These are phyloP conservation scores for Agonopterix heracliana DNA, from an alignment of 2,888 invertebrate species.

Conservation along the genomic window DNA sequence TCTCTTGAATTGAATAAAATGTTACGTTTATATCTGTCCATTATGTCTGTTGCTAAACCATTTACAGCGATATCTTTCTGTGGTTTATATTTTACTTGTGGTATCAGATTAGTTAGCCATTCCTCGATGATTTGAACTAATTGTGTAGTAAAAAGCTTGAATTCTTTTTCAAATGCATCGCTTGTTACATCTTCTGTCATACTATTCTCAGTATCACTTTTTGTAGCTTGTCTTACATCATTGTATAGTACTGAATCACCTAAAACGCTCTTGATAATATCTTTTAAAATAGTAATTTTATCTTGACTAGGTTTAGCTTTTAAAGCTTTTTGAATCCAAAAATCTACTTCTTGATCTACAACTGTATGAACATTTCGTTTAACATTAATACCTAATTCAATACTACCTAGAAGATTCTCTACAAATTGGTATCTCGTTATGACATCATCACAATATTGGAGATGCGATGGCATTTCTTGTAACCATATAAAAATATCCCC, in stretches of 20 bases:
- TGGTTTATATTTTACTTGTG: slow-evolving; percentile 4
- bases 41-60: slow-evolving; percentile 13
- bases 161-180: not conserved
- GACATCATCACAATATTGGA: too few relatives aligned
- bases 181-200: not conserved
- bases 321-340: slow-evolving; percentile 7
- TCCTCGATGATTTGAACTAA: slow-evolving; percentile 11
- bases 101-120: slow-evolving; percentile 16
- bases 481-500: too few relatives aligned
- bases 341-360: slow-evolving; percentile 11
- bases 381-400: too few relatives aligned
- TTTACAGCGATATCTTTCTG: slow-evolving; percentile 7
- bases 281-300: slow-evolving; percentile 6
- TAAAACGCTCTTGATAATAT: slow-evolving; percentile 2
- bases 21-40: slow-evolving; percentile 12
- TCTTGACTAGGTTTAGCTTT: not conserved
- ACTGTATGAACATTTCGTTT: not conserved
- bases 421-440: too few relatives aligned
- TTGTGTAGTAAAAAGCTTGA: slow-evolving; percentile 6
- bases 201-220: not conserved
- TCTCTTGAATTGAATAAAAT: slow-evolving; percentile 4
- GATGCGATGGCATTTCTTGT: too few relatives aligned
- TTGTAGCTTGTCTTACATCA: not conserved
- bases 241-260: not conserved
- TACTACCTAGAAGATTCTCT: too few relatives aligned